Evolutionary conservation across 2,113 vertebrate species (phyloP).

Genomic region (human (Homo sapiens)): DNA sequence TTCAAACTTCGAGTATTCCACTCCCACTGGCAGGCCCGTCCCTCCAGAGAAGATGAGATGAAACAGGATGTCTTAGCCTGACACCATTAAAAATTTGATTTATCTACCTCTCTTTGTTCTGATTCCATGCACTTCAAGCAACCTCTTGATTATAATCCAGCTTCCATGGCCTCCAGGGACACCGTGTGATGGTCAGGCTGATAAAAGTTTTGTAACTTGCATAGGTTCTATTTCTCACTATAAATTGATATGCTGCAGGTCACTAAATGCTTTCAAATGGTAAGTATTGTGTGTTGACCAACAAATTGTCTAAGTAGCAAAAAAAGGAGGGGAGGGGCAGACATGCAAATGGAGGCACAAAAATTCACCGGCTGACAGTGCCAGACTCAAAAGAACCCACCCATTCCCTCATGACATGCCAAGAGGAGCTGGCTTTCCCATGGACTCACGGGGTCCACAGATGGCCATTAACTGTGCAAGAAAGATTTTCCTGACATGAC

Average conservation of each 20-base stretch:
- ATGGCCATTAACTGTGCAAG: background rate
- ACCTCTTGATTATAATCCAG: constrained; percentile 19
- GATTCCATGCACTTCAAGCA: constrained; percentile 46
- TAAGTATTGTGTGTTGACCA: background rate
- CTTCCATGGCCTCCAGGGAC: background rate
- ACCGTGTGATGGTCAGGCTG: background rate
- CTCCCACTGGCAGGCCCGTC: background rate
- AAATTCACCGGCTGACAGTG: background rate
- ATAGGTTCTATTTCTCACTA: constrained; percentile 40
- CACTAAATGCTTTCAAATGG: background rate
- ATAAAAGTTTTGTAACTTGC: constrained; percentile 32
- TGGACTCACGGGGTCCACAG: background rate
- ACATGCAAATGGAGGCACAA: background rate
- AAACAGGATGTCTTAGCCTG: constrained; percentile 33
- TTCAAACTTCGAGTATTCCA: background rate
- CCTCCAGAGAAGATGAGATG: background rate
- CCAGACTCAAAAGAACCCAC: background rate
- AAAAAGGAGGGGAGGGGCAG: background rate
- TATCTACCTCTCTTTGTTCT: constrained; percentile 61
- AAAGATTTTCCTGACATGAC: background rate
- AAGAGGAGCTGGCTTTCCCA: background rate
- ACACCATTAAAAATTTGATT: constrained; percentile 7
- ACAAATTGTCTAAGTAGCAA: background rate
- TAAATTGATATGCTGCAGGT: background rate
- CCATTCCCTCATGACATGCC: background rate